These are phyloP conservation scores for Characodon lateralis DNA, from an alignment of 2,797 vertebrate species.

Conservation along the genomic window DNA sequence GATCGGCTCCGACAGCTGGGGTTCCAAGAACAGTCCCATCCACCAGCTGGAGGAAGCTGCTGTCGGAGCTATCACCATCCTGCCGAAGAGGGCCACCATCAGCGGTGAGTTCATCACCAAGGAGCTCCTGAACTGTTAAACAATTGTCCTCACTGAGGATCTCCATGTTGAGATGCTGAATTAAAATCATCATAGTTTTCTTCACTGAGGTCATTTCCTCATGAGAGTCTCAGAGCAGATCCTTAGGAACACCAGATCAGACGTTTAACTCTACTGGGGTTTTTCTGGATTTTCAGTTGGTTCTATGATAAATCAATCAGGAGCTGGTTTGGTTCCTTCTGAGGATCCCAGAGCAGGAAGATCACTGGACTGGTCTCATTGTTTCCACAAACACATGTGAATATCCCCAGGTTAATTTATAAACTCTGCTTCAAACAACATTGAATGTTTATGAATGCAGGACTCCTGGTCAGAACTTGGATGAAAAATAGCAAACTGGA, in stretches of 20 bases:
- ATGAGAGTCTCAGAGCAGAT: no score
- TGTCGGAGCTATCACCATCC: constrained; percentile 91
- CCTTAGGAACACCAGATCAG: no score
- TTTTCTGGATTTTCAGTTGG: no score
- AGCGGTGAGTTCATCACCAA: constrained; percentile 78
- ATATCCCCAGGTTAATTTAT: not conserved
- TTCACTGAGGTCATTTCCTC: no score
- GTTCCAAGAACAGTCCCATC: constrained; percentile 89
- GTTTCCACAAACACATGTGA: not conserved
- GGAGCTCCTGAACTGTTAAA: no score
- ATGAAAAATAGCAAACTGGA: no score
- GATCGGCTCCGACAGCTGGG: constrained; percentile 98
- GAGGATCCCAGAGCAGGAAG: not conserved
- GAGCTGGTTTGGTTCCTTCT: no score
- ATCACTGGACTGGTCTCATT: not conserved
- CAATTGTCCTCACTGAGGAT: no score
- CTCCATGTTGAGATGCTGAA: no score
- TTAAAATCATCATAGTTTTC: no score
- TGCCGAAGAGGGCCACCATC: constrained; percentile 92
- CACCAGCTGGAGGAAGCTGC: constrained; percentile 91
- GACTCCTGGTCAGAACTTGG: not conserved
- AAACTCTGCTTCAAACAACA: not conserved
- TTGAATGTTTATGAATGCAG: not conserved
- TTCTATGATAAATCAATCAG: no score
- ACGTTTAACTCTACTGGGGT: no score